A percentile compares a stretch with the other conserved stretches of the same genome.
Conservation (phyloP, 1,140 invertebrate genomes). For the Hycleus phaleratus region DNA sequence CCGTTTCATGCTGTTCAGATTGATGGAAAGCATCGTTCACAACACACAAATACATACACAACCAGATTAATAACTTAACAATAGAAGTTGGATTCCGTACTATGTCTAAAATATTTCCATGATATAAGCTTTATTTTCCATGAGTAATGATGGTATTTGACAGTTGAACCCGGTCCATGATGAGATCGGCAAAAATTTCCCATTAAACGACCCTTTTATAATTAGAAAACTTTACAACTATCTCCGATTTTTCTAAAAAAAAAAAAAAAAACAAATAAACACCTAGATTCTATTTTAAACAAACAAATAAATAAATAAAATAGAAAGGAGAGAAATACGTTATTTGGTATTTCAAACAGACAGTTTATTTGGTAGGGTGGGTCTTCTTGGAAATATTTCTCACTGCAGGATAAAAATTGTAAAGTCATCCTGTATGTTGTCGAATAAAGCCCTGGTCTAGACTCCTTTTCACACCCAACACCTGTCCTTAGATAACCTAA, state of each 20-base stretch:
- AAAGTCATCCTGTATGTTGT: constrained; percentile 26
- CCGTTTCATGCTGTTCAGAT: constrained; percentile 26
- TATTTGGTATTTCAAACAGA: neutral
- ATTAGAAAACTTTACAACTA: neutral
- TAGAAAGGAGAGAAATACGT: neutral
- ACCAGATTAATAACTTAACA: constrained; percentile 33
- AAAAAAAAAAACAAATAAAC: no score
- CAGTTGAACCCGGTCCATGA: constrained; percentile 23
- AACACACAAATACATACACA: neutral
- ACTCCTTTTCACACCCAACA: constrained; percentile 16
- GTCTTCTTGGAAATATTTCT: constrained; percentile 26
- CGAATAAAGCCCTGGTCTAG: constrained; percentile 20
- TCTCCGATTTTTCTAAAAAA: no score
- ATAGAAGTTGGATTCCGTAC: constrained; percentile 29
- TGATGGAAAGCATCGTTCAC: constrained; percentile 24
- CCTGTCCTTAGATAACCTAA: constrained; percentile 24
- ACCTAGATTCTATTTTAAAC: no score
- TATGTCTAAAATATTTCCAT: constrained; percentile 23
- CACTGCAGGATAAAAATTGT: constrained; percentile 21
- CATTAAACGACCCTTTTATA: constrained; percentile 9
- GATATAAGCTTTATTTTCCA: constrained; percentile 26
- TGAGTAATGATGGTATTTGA: constrained; percentile 32
- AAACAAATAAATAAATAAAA: neutral
- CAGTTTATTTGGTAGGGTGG: constrained; percentile 9
- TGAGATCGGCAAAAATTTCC: constrained; percentile 30